Base-by-base conservation (phyloP, 2,888 invertebrate genomes). In the Xylota sylvarum region DNA sequence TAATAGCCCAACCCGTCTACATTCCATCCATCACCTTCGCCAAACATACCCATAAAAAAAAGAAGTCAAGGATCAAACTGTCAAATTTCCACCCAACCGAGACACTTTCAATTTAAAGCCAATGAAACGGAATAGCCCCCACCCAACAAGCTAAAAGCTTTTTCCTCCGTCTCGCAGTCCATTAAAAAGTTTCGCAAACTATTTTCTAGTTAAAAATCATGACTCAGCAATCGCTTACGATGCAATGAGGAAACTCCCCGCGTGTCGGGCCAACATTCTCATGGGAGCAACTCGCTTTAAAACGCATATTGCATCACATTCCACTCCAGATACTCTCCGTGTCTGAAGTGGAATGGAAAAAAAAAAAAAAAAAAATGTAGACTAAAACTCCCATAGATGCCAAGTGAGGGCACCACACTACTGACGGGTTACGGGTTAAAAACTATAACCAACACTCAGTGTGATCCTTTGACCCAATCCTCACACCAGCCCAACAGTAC, bases 251-350 rank as follows among this genome's bases (percentile, higher is more conserved):
- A 5, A 60, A 43, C 9, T 46, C 46, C 46, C 69, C 23, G 27
- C 55, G 30, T 23, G 17, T 10, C n/a, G 23, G 5, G 37, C 56
- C 32, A n/a, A 14, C 4, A 17, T 17, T 40, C 43, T 27, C 64
- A 64, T 43, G 62, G 27, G 46, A 3, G 35, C 17, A 10, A 35
- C 37, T 37, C 56, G 46, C 43, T 17, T 52, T 67, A 65, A 58
- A 78, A 62, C 69, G 79, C 73, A 74, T 79, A 73, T 79, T 84
- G 79, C 84, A 84, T 74, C 74, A 76, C 84, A 85, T 74, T 84
- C 84, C 80, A 35, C 35, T 14, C 35, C 52, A 60, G 17, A 56
- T 27, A n/a, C n/a, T n/a, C n/a, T n/a, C n/a, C n/a, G n/a, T n/a
- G n/a, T n/a, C n/a, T n/a, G n/a, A 65, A 2, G 43, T 48, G 55